These are phyloP conservation scores for Barnardius zonarius DNA, from an alignment of 2,113 vertebrate species.

Conservation along the genomic window DNA sequence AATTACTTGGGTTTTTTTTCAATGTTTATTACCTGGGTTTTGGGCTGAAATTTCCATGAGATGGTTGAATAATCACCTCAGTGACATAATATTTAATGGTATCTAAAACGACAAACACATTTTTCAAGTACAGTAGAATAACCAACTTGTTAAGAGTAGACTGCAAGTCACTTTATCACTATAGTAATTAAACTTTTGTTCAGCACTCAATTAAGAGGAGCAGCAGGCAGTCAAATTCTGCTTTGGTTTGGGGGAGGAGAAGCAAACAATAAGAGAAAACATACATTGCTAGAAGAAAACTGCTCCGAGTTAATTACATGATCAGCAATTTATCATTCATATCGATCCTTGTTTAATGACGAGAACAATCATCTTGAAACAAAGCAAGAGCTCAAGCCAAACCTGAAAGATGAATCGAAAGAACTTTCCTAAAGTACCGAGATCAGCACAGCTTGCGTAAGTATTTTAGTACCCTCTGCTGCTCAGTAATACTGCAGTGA, in stretches of 20 bases:
- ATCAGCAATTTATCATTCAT: constrained; percentile 24
- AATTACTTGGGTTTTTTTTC: not conserved
- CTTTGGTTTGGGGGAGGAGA: not conserved
- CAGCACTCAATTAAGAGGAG: not conserved
- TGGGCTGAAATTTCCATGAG: constrained; percentile 63
- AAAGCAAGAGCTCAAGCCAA: not conserved
- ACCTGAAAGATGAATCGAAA: constrained; percentile 26
- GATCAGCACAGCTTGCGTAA: constrained; percentile 41
- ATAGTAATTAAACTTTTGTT: not conserved
- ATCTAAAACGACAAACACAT: constrained; percentile 73
- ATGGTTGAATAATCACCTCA: constrained; percentile 80
- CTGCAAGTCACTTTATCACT: not conserved
- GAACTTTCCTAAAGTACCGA: constrained; percentile 31
- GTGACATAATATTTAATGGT: constrained; percentile 88
- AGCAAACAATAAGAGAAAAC: not conserved
- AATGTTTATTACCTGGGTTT: constrained; percentile 70
- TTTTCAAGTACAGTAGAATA: not conserved
- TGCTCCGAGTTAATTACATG: not conserved
- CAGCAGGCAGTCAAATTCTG: not conserved
- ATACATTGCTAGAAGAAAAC: not conserved
- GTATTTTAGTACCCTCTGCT: constrained; percentile 52
- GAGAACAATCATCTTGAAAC: constrained; percentile 19
- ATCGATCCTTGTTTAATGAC: constrained; percentile 23
- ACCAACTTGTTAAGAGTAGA: not conserved
- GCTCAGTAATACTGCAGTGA: constrained; percentile 53